Evolutionary conservation across 2,797 vertebrate genomes (phyloP), one percentile per base, ranked within the genome.

Genomic region (Acanthornis magna): DNA sequence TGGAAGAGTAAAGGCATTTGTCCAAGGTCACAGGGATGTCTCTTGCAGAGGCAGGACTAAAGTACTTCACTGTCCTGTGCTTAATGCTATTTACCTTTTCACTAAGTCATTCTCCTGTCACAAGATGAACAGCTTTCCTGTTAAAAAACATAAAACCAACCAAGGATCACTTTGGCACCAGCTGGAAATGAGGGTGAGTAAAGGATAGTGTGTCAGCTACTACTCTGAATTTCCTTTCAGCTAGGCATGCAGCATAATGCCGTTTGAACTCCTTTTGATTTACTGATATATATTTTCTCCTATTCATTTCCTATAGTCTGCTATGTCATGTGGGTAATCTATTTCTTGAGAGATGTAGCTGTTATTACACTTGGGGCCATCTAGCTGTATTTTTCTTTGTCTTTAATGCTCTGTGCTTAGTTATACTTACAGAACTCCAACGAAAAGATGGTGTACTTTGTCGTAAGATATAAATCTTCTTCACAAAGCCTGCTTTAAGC

Each of bases 321-420:
- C 20, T 51, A 55, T 93, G 94, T 88, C 93, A 54, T 77, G 91
- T 85, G 88, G 63, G 62, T 90, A 94, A 96, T 91, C 91, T 67
- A 94, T 94, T 95, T 91, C 71, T 63, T 94, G 72, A 85, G 79
- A 94, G 68, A 93, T 93, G 66, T 86, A 91, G 60, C 85, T 82
- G 30, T 93, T 96, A 83, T 66, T 93, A 93, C 77, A 89, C 76
- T 73, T 82, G 85, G 77, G 71, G 38, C 23, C 12, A 53, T n/a
- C 58, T 73, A 86, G 53, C 55, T 92, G 12, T 42, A 88, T 96
- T 97, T 97, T 93, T 95, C 42, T 94, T 95, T 88, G 78, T 92
- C 78, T 96, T 92, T 70, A 95, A 66, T 66, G 61, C 4, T 93
- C 88, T 90, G 27, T 9, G 10, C 67, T 96, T 96, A 95, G 73